Conservation (phyloP, 2,113 vertebrate genomes). For the Rutilus rutilus region DNA sequence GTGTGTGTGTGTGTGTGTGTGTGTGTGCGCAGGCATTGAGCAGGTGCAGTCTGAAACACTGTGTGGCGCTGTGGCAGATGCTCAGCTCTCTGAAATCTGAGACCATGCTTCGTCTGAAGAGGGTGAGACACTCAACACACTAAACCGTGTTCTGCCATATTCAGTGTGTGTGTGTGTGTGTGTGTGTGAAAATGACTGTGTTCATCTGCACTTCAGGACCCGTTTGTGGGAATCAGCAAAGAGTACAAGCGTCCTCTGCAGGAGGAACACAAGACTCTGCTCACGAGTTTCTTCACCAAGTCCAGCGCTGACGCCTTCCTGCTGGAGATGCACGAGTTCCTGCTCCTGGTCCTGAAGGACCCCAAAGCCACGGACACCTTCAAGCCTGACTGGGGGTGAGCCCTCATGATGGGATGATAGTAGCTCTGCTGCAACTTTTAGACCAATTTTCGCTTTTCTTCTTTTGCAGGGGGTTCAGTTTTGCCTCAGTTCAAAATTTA, state of each 20-base stretch:
- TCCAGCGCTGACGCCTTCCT: conserved; percentile 82
- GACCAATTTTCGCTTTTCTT: background rate
- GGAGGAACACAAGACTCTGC: conserved; percentile 66
- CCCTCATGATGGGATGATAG: no score
- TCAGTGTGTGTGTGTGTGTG: background rate
- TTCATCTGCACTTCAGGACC: conserved; percentile 79
- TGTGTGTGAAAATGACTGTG: background rate
- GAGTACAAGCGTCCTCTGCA: conserved; percentile 77
- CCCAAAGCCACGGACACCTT: conserved; percentile 66
- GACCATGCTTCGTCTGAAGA: conserved; percentile 83
- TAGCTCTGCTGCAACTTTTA: background rate
- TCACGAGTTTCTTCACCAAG: conserved; percentile 81
- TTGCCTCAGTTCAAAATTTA: background rate
- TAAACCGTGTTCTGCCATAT: background rate
- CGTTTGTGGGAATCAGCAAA: conserved; percentile 78
- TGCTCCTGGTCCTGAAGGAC: conserved; percentile 80
- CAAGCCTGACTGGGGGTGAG: conserved; percentile 84
- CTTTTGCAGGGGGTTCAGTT: background rate
- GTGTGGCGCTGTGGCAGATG: conserved; percentile 87
- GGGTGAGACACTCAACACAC: conserved; percentile 69
- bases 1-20: no score
- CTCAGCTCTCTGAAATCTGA: conserved; percentile 87
- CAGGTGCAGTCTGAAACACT: conserved; percentile 82
- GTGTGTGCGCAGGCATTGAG: conserved; percentile 76
- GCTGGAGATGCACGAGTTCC: conserved; percentile 91